A percentile compares a stretch with the other conserved stretches of the same genome.
Evolutionary conservation across 37 sponge, comb jelly and placozoan species (phyloP).

Genomic region (Ianthella basta): DNA sequence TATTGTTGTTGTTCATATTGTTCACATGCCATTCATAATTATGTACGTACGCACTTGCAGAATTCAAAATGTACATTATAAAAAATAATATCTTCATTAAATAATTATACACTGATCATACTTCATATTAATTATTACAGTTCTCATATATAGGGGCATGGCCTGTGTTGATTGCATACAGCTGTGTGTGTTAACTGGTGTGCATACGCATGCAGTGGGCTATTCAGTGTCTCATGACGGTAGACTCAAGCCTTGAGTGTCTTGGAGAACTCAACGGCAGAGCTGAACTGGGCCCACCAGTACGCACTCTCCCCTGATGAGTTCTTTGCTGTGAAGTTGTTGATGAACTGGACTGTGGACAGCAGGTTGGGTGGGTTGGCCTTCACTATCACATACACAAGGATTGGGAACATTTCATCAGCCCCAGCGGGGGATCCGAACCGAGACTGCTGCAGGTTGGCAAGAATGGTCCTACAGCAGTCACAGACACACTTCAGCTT

Average conservation of each 20-base stretch:
- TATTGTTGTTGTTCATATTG: too few species aligned
- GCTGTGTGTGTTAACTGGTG: too few species aligned
- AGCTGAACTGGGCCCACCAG: slow-evolving; percentile 91
- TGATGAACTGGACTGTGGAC: slow-evolving; percentile 84
- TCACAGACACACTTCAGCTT: slow-evolving; percentile 80
- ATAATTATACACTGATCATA: too few species aligned
- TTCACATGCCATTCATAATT: too few species aligned
- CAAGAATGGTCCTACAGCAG: slow-evolving; percentile 73
- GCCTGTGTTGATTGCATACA: neutral
- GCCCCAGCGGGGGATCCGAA: slow-evolving; percentile 82
- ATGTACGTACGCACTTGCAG: too few species aligned
- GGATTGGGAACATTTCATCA: slow-evolving; percentile 90
- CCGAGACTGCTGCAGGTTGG: slow-evolving; percentile 66
- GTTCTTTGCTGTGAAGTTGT: slow-evolving; percentile 57
- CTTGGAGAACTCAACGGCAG: slow-evolving; percentile 86
- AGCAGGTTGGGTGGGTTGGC: slow-evolving; percentile 89
- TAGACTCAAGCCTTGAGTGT: slow-evolving; percentile 56
- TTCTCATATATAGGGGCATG: neutral
- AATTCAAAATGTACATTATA: too few species aligned
- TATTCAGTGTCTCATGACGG: too few species aligned
- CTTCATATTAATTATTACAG: too few species aligned
- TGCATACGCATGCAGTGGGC: too few species aligned
- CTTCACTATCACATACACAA: slow-evolving; percentile 84
- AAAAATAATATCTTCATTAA: too few species aligned
- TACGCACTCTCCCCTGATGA: slow-evolving; percentile 81